A percentile compares a stretch with the other conserved stretches of the same genome.
These are phyloP conservation scores for Spisula subtruncata DNA, from an alignment of 2,888 invertebrate genomes.

Conservation along the genomic window DNA sequence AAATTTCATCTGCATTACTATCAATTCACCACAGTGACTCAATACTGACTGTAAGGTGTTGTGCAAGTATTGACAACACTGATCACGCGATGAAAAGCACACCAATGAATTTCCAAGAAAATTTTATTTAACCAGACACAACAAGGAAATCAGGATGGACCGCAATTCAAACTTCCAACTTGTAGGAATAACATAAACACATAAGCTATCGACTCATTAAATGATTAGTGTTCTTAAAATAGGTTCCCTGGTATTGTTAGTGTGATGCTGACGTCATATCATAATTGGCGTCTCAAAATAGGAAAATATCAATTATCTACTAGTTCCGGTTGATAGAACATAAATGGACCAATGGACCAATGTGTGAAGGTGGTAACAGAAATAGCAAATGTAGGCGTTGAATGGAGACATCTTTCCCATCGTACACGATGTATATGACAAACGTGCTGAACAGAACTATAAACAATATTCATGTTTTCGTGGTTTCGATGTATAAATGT, in stretches of 20 bases:
- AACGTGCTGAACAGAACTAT: too few species aligned
- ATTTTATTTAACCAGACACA: too few species aligned
- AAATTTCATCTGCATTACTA: too few species aligned
- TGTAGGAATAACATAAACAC: neutral
- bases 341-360: neutral
- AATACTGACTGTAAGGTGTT: too few species aligned
- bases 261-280: neutral
- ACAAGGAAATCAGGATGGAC: neutral
- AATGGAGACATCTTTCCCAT: neutral
- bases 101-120: too few species aligned
- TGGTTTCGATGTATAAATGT: too few species aligned
- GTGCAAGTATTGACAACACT: too few species aligned
- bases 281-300: neutral
- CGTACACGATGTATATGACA: too few species aligned
- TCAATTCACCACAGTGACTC: too few species aligned
- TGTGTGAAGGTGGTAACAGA: neutral
- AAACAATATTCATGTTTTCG: too few species aligned
- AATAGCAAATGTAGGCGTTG: neutral
- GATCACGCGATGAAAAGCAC: too few species aligned
- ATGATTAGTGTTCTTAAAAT: neutral
- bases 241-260: neutral
- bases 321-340: neutral
- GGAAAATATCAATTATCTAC: constrained; percentile 7
- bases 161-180: neutral
- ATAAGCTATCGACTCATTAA: neutral